Conservation (phyloP, 2,888 invertebrate species). For the Diaprepes abbreviatus region DNA sequence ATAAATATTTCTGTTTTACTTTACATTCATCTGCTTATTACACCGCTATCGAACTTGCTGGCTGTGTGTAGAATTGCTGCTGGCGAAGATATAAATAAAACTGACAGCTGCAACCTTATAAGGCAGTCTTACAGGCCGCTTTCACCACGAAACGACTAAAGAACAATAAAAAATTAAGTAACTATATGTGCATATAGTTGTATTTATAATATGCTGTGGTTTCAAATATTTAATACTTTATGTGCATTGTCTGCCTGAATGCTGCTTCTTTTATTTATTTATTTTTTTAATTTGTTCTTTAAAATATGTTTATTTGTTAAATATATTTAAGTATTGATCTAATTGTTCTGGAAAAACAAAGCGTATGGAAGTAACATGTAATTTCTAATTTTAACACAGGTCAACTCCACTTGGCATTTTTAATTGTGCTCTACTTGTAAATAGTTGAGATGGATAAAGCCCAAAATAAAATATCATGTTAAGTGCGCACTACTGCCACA, state of each 20-base stretch:
- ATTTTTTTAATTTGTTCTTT: no score
- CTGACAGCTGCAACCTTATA: constrained; percentile 59
- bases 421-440: no score
- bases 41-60: constrained; percentile 23
- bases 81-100: constrained; percentile 56
- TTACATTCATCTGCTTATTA: constrained; percentile 20
- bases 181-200: constrained; percentile 10
- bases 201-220: not conserved
- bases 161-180: constrained; percentile 26
- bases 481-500: no score
- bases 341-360: no score
- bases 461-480: no score
- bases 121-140: constrained; percentile 55
- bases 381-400: no score
- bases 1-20: constrained; percentile 14
- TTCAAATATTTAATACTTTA: not conserved
- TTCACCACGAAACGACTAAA: constrained; percentile 52
- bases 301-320: no score
- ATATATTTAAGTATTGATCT: no score
- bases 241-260: not conserved
- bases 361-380: no score
- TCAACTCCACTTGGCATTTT: no score
- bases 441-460: no score
- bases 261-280: no score
- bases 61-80: constrained; percentile 19